phyloP scores from a whole-genome alignment of 2,888 invertebrate species.

The Drosophila stalkeri region DNA sequence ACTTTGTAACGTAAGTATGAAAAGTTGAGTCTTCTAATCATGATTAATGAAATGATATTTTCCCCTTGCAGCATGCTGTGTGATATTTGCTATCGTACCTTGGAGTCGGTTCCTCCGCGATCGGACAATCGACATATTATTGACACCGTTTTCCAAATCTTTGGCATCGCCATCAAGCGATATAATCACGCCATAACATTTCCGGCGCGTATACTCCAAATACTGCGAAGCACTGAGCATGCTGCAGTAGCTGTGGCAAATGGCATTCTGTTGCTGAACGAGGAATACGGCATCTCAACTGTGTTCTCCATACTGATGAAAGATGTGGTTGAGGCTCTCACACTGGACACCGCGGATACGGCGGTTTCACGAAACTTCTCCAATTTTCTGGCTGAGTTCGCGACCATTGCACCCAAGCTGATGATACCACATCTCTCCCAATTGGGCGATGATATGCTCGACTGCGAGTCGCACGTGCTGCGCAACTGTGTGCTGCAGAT shows the following conservation, averaged over 20 bases:
- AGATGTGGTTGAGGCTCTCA: conserved; percentile 82
- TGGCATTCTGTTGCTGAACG: conserved; percentile 82
- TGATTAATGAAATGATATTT: not conserved
- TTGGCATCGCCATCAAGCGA: conserved; percentile 92
- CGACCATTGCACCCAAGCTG: conserved; percentile 81
- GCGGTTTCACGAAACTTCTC: conserved; percentile 83
- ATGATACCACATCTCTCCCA: conserved; percentile 84
- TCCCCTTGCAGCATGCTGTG: conserved; percentile 77
- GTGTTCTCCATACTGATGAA: conserved; percentile 84
- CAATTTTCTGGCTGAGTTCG: conserved; percentile 83
- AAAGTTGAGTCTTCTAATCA: not conserved
- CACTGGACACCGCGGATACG: conserved; percentile 80
- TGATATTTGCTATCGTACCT: conserved; percentile 84
- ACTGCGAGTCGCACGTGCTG: conserved; percentile 88
- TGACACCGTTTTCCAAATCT: conserved; percentile 91
- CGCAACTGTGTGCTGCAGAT: conserved; percentile 94
- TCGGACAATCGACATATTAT: conserved; percentile 87
- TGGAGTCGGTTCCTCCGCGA: conserved; percentile 85
- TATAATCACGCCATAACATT: conserved; percentile 94
- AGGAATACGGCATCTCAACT: conserved; percentile 83
- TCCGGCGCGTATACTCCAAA: conserved; percentile 89
- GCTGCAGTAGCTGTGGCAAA: conserved; percentile 81
- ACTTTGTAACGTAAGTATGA: conserved; percentile 90
- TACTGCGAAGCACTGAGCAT: conserved; percentile 83
- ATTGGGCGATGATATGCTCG: conserved; percentile 83